These are phyloP conservation scores for Mustela lutreola DNA, from an alignment of 2,113 vertebrate genomes.

Conservation along the genomic window DNA sequence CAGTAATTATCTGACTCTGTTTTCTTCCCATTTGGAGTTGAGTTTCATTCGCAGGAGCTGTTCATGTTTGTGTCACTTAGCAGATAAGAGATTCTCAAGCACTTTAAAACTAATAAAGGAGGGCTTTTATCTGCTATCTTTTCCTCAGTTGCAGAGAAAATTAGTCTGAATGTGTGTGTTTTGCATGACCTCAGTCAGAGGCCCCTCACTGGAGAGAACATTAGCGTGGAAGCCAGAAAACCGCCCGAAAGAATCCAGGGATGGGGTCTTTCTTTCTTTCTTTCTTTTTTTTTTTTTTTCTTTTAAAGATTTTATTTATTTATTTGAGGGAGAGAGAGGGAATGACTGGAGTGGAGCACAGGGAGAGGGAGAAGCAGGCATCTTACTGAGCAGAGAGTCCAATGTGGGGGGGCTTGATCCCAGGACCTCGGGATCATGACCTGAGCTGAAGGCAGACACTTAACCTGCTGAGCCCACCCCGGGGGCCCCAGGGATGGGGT, in stretches of 20 bases:
- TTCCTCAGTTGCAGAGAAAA: not conserved
- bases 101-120: constrained; percentile 29
- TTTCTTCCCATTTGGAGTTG: not conserved
- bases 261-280: not conserved
- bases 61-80: not conserved
- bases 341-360: not conserved
- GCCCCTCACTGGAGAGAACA: accelerated
- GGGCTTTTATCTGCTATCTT: constrained; percentile 25
- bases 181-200: not conserved
- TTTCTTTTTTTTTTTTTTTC: too few species aligned
- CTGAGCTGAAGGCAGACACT: not conserved
- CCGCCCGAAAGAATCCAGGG: accelerated
- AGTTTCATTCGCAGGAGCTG: not conserved
- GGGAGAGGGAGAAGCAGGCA: too few species aligned
- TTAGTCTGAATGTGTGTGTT: not conserved
- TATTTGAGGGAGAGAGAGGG: not conserved
- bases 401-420: not conserved
- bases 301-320: not conserved
- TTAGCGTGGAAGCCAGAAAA: not conserved
- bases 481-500: too few species aligned
- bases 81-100: constrained; percentile 21
- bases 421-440: not conserved
- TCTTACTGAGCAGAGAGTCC: not conserved
- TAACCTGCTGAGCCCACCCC: not conserved
- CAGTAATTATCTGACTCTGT: not conserved